Evolutionary conservation across 23 tunicate species (phyloP), one percentile per base, ranked within the genome.

Genomic region (Ciona savignyi): DNA sequence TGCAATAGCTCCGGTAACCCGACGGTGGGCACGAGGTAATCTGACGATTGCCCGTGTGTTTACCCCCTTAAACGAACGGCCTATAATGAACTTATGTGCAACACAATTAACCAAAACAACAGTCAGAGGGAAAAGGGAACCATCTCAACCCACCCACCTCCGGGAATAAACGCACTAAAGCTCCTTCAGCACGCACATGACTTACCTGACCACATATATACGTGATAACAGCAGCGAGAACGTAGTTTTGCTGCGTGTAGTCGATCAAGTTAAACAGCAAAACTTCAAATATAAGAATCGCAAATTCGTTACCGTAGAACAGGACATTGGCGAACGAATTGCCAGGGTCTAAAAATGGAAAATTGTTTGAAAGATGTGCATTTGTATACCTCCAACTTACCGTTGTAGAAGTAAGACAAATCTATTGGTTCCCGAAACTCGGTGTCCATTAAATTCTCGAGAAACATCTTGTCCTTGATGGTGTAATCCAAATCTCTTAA

Each of bases 301-400:
- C 77, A 31, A 77, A 65, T 72, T 91, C 97, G 1, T 69, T 71
- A 0, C 97, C 97, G 66, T 91, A 91, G 73, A 84, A 91, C 34
- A 91, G 34, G 60, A 67, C 70, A 27, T 77, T 71, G 65, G 83
- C 75, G 80, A 91, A 91, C 3, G 80, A 66, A 62, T 73, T 30
- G 19, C 70, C 77, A 0, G 70, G 81, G 66, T 80, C 97, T 91
- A 67, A n/a, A 32, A 71, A 31, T 26, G 27, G 64, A 67, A 35
- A 74, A 25, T 49, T 11, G 15, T 49, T 15, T 11, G 20, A 49
- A 49, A 49, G 20, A 20, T 49, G 15, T 49, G 20, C 15, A 49
- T 15, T 70, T 26, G 63, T 70, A 9, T n/a, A n/a, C n/a, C n/a
- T n/a, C n/a, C n/a, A n/a, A n/a, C n/a, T n/a, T 71, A 90, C 97